Evolutionary conservation across 2,888 invertebrate species (phyloP).

Genomic region (Scaptodrosophila latifasciaeformis): DNA sequence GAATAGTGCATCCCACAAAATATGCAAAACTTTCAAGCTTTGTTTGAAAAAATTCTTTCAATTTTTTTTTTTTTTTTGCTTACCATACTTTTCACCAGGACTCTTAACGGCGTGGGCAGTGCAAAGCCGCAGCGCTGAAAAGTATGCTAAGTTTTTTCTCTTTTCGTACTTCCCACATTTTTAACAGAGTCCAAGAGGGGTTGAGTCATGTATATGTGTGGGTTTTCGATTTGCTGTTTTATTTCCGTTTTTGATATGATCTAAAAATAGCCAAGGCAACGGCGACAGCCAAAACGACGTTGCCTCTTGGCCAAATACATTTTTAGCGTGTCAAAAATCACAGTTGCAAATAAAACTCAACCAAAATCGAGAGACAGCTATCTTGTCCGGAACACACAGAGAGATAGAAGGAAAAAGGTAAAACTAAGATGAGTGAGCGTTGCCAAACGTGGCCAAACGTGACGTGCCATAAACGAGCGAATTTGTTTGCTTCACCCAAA

Average conservation of each 20-base stretch:
- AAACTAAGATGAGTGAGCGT: too few species aligned
- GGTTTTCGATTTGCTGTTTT: conserved; percentile 20
- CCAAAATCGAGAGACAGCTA: neutral
- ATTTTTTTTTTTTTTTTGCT: too few species aligned
- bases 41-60: neutral
- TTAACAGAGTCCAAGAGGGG: neutral
- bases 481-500: too few species aligned
- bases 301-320: neutral
- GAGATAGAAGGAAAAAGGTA: neutral
- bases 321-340: conserved; percentile 4
- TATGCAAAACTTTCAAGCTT: conserved; percentile 9
- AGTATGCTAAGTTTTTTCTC: conserved; percentile 42
- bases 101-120: conserved; percentile 2
- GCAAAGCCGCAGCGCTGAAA: conserved; percentile 24
- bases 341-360: neutral
- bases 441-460: too few species aligned
- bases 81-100: too few species aligned
- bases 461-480: neutral
- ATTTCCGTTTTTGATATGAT: conserved; percentile 38
- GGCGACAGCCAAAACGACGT: neutral
- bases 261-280: conserved; percentile 34
- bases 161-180: neutral
- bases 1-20: neutral
- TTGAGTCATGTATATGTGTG: conserved; percentile 5
- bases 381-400: neutral